Percentiles rank a stretch among this genome's conserved stretches.
Conservation (phyloP, 2,888 invertebrate genomes). For the Drosophila phalerata region DNA sequence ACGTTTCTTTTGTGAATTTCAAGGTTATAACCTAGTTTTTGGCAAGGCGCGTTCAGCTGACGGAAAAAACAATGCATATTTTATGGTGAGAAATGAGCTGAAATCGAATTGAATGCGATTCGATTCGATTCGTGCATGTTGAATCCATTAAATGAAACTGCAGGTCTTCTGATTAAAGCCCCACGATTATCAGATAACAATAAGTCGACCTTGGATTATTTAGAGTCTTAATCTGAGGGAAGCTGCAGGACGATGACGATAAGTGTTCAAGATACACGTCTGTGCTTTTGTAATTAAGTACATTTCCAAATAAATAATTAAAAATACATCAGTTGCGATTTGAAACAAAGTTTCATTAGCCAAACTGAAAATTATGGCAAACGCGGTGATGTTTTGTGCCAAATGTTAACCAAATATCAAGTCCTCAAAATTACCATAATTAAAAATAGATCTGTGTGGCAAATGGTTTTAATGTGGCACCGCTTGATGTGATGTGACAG, state of each 20-base stretch:
- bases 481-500: slow-evolving; percentile 47
- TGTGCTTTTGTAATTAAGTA: slow-evolving; percentile 1
- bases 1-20: slow-evolving; percentile 74
- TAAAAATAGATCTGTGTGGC: slow-evolving; percentile 76
- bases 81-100: slow-evolving; percentile 70
- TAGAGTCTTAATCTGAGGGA: slow-evolving; percentile 41
- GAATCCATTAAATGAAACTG: slow-evolving; percentile 59
- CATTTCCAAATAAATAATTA: slow-evolving; percentile 53
- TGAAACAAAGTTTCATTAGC: slow-evolving; percentile 24
- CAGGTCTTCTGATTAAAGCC: slow-evolving; percentile 52
- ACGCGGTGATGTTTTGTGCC: slow-evolving; percentile 26
- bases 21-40: slow-evolving; percentile 81
- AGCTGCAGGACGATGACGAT: slow-evolving; percentile 23
- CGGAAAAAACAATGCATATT: slow-evolving; percentile 63
- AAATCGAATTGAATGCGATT: slow-evolving; percentile 60
- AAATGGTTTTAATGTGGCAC: slow-evolving; percentile 61
- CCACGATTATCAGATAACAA: slow-evolving; percentile 63
- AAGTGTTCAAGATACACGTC: slow-evolving; percentile 32
- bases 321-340: slow-evolving; percentile 65
- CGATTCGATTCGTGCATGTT: slow-evolving; percentile 56
- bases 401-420: slow-evolving; percentile 34
- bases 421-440: slow-evolving; percentile 72
- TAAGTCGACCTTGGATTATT: slow-evolving; percentile 56
- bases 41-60: slow-evolving; percentile 55
- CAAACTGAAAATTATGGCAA: slow-evolving; percentile 48